These are phyloP conservation scores for Toxotes jaculatrix DNA, from an alignment of 2,113 vertebrate species.

Conservation along the genomic window DNA sequence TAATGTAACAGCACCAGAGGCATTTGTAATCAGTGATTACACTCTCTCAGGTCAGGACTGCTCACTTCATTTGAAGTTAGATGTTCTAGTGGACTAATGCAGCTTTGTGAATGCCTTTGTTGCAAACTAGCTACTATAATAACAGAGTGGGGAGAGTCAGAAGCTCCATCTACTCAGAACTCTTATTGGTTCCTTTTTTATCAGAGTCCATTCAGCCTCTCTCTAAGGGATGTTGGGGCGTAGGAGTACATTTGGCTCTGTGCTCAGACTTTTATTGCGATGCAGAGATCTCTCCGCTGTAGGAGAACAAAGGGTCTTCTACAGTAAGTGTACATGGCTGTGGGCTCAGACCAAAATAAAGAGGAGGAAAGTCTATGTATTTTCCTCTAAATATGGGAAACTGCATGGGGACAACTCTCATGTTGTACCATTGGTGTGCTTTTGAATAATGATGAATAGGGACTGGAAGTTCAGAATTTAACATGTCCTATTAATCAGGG, in stretches of 20 bases:
- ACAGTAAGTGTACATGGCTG: conserved; percentile 39
- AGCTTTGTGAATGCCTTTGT: conserved; percentile 71
- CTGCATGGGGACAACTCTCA: conserved; percentile 14
- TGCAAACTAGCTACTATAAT: conserved; percentile 66
- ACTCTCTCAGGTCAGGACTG: conserved; percentile 58
- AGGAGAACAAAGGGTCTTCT: conserved; percentile 68
- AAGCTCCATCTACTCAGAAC: conserved; percentile 66
- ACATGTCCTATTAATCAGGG: conserved; percentile 69
- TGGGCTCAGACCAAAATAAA: conserved; percentile 56
- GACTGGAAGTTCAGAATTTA: conserved; percentile 47
- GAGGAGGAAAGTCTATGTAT: conserved; percentile 21
- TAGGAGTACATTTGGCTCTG: conserved; percentile 74
- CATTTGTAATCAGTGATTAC: conserved; percentile 74
- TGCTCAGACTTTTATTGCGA: conserved; percentile 73
- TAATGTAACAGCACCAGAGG: conserved; percentile 45
- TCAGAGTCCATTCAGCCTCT: conserved; percentile 71
- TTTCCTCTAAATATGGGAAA: conserved; percentile 40
- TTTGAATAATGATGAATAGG: conserved; percentile 61
- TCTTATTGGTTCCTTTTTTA: conserved; percentile 73
- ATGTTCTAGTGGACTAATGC: conserved; percentile 71
- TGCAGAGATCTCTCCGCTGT: conserved; percentile 68
- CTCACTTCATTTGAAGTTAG: conserved; percentile 72
- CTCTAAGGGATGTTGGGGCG: conserved; percentile 64
- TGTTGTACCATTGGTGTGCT: conserved; percentile 24
- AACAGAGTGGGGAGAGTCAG: conserved; percentile 64